Base-by-base conservation (phyloP, 2,888 invertebrate species). In the Platycheirus rosarum region DNA sequence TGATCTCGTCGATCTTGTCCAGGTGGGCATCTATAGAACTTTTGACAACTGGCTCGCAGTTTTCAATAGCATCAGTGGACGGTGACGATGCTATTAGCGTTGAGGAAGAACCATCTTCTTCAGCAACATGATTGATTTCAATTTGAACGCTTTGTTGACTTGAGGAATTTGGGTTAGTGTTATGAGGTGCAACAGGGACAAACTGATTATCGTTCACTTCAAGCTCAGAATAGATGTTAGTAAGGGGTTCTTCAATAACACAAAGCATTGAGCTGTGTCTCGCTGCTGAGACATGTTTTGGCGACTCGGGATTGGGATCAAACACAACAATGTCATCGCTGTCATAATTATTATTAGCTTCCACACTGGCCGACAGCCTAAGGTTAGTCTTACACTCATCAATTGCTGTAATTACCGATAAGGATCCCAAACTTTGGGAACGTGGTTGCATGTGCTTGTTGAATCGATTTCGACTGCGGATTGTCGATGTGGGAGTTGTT, bases 341-440 rank as follows among this genome's bases (percentile, higher is more conserved):
- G 68, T 88, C 87, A 76, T 49, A 74, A 62, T 80, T 85, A 60
- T 86, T 85, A 85, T 86, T 86, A 60, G 86, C 85, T 85, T 87
- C 87, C 84, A 89, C 86, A 85, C 90, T 90, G 85, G 88, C 88
- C 79, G 90, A 87, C 86, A 88, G 85, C 78, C 89, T 88, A 86
- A 89, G 85, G 70, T 77, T 88, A 79, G 85, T 86, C 84, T 89
- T 89, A 85, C 88, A 89, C 77, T 82, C 85, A 65, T 86, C 85
- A 65, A 69, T 65, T 18, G 87, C 86, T 85, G 86, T 89, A 91
- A 88, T 91, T 91, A 91, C 91, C 91, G 90, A 89, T 82, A 91
- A 85, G 53, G 90, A 90, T 86, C 90, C 90, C 35, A 90, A 86
- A 76, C 90, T 91, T 70, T 88, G 88, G 0, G 91, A 91, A 20